Evolutionary conservation across 1,140 invertebrate genomes (phyloP), one percentile per base, ranked within the genome.

Genomic region (Penaeus chinensis): DNA sequence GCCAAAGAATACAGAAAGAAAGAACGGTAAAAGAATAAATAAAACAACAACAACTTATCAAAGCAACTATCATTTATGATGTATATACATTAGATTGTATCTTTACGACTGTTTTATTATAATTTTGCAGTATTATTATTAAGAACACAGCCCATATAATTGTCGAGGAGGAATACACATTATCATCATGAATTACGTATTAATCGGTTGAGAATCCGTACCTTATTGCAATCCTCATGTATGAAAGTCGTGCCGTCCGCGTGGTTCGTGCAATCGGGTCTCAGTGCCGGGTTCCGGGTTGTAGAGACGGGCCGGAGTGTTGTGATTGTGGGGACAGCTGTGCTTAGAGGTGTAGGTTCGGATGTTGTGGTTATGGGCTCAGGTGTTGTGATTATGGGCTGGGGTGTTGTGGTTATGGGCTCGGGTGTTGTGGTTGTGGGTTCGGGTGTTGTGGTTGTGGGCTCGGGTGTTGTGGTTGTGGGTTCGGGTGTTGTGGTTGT

Each of bases 221-320:
- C 85, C 85, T 87, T 87, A 27, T 87, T 82, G 60, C 85, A 87
- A 69, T 87, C 85, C 27, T 24, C 11, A 60, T 87, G 85, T 5
- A 78, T 37, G 69, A 87, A 87, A 27, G 54, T 65, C 19, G 66
- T 32, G 2, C 85, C 85, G 22, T 87, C 80, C 16, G 22, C 42
- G 8, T 63, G 20, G 3, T 42, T 63, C 1, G n/a, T 77, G 60
- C 85, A 87, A 24, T 87, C 77, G 20, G 85, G 85, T 11, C 32
- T 60, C 18, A 76, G 2, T 5, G 19, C 27, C 0, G 79, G 66
- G n/a, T 37, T 10, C 1, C 24, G 85, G 24, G 85, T 82, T 37
- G 85, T 66, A 3, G n/a, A 5, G 4, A 24, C n/a, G 11, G 54
- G 47, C 10, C n/a, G 0, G 19, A 69, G 7, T 24, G 61, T 32